phyloP scores from a whole-genome alignment of 2,888 invertebrate genomes.

The Tetheella fluctuosa region DNA sequence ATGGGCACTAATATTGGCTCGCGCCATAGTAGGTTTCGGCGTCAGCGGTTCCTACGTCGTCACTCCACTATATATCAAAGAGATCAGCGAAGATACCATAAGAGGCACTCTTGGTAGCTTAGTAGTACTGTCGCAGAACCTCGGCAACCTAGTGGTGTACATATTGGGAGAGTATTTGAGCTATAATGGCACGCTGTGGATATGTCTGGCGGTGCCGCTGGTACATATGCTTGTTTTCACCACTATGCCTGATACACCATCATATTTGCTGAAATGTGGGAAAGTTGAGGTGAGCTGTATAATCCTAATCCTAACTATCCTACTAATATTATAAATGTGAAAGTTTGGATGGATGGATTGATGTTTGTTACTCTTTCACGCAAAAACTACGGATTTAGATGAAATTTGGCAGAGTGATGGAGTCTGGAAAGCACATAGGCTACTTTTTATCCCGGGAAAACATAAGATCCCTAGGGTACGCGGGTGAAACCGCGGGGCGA shows the following conservation, averaged over 20 bases:
- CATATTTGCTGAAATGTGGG: slow-evolving; percentile 70
- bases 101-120: slow-evolving; percentile 72
- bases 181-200: slow-evolving; percentile 70
- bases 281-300: slow-evolving; percentile 68
- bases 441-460: no score
- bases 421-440: no score
- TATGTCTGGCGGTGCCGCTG: slow-evolving; percentile 68
- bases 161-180: slow-evolving; percentile 73
- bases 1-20: slow-evolving; percentile 74
- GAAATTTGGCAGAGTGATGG: no score
- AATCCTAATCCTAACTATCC: no score
- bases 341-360: no score
- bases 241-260: slow-evolving; percentile 77
- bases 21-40: slow-evolving; percentile 71
- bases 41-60: slow-evolving; percentile 76
- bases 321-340: no score
- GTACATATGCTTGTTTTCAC: slow-evolving; percentile 69
- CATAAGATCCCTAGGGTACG: no score
- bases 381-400: no score
- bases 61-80: slow-evolving; percentile 76
- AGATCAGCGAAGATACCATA: slow-evolving; percentile 75
- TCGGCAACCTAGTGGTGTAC: slow-evolving; percentile 71
- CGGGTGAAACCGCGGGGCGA: no score
- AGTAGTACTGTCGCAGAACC: slow-evolving; percentile 72
- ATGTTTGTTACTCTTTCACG: no score